These are phyloP conservation scores for Drosophila borealis DNA, from an alignment of 2,888 invertebrate species.

Conservation along the genomic window DNA sequence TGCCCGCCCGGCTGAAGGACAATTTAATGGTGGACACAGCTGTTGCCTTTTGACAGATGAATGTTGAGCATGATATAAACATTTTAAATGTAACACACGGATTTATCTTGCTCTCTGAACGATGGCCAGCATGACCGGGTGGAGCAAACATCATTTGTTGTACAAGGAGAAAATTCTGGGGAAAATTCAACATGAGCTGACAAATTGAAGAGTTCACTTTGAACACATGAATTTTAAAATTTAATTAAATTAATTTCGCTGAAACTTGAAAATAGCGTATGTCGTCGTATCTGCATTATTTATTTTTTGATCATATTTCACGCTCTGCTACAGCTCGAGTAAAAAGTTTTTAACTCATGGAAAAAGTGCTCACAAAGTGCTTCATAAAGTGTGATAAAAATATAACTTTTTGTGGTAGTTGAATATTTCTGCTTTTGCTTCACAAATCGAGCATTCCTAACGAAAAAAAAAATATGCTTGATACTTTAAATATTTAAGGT, in stretches of 20 bases:
- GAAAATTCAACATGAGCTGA: slow-evolving; percentile 7
- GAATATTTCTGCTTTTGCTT: slow-evolving; percentile 6
- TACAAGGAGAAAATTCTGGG: neutral
- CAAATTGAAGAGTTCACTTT: slow-evolving; percentile 14
- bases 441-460: neutral
- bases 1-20: slow-evolving; percentile 22
- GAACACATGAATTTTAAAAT: slow-evolving; percentile 20
- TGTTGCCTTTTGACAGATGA: slow-evolving; percentile 77
- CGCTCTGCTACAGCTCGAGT: slow-evolving; percentile 19
- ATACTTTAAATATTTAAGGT: neutral
- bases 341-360: slow-evolving; percentile 31
- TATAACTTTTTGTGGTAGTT: slow-evolving; percentile 16
- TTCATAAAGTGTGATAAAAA: slow-evolving; percentile 23
- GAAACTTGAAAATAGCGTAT: slow-evolving; percentile 23
- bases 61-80: slow-evolving; percentile 67
- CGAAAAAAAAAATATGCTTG: neutral
- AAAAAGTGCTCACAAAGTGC: slow-evolving; percentile 27
- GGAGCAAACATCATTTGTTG: slow-evolving; percentile 6
- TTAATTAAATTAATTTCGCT: slow-evolving; percentile 26
- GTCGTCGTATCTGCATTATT: slow-evolving; percentile 8
- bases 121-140: neutral
- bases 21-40: slow-evolving; percentile 52
- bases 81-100: slow-evolving; percentile 52
- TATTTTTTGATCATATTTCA: slow-evolving; percentile 28
- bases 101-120: neutral